Base-by-base conservation (phyloP, 2,113 vertebrate species). In the Pitta sordida region DNA sequence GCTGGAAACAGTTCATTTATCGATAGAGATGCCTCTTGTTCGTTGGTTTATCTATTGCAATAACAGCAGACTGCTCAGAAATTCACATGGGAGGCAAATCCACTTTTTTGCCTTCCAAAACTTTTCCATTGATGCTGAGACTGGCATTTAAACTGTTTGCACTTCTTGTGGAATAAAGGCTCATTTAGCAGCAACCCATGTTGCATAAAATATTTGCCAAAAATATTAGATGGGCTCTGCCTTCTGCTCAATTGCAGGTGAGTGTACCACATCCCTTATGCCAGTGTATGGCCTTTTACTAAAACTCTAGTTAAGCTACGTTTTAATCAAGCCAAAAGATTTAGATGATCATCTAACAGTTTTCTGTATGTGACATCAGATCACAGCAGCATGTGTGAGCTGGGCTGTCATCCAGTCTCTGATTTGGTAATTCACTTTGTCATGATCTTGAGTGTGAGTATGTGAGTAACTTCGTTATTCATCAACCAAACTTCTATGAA, bases 371-470 rank as follows among this genome's bases (percentile, higher is more conserved):
- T 93, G 41, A 43, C 48, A 71, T 77, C 64, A 67, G n/a, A 19
- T 23, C 21, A 52, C 27, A 68, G 69, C 23, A 55, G 43, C 13
- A 6, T 20, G 6, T 29, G 15, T 67, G 63, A 77, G 29, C 13
- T 63, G 53, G 36, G 4, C 55, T 81, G 64, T 48, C 32, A 39
- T 39, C 24, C 37, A 26, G 77, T 22, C 59, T 80, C 27, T 63
- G n/a, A 8, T 56, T 44, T 68, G 63, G 17, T 17, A 53, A 20
- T 29, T 71, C 7, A 10, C 29, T 71, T 56, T 37, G 52, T n/a
- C 55, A 11, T 14, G 36, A 55, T 79, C 8, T 29, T 58, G 59
- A 2, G 68, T 41, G 27, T 0, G 4, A 17, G 2, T 0, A 0
- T 49, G 30, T 0, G 2, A 60, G 8, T 64, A 52, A 34, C 20